Evolutionary conservation across 2,888 invertebrate species (phyloP).

Genomic region (Copidosoma aretas): DNA sequence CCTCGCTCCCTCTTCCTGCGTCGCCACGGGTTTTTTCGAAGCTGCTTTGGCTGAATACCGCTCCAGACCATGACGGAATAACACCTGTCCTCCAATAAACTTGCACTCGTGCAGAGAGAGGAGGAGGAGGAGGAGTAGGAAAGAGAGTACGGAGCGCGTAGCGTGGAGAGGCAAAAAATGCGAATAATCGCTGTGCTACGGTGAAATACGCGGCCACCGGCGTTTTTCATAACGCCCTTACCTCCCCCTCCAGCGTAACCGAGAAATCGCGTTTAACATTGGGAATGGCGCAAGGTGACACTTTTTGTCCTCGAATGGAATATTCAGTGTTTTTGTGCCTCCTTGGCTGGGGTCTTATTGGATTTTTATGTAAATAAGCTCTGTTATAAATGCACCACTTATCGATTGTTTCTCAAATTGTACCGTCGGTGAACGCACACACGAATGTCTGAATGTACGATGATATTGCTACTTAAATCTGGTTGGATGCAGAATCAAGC

Average conservation of each 20-base stretch:
- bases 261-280: constrained; percentile 32
- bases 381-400: no score
- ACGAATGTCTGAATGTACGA: no score
- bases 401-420: no score
- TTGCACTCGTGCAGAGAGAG: neutral
- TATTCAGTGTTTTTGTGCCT: no score
- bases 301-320: no score
- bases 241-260: neutral
- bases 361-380: no score
- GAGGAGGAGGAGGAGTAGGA: neutral
- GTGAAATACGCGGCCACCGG: constrained; percentile 20
- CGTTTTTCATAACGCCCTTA: constrained; percentile 28
- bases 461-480: no score
- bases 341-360: no score
- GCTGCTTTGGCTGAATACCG: constrained; percentile 11
- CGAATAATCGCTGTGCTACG: constrained; percentile 16
- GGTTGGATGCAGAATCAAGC: no score
- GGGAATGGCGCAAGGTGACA: neutral
- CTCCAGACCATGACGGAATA: constrained; percentile 27
- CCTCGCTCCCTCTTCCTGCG: constrained; percentile 9
- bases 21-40: constrained; percentile 36
- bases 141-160: neutral
- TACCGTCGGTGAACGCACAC: no score
- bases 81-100: constrained; percentile 27
- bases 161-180: constrained; percentile 19